A percentile compares a stretch with the other conserved stretches of the same genome.
These are phyloP conservation scores for Seriola aureovittata DNA, from an alignment of 2,113 vertebrate genomes.

Conservation along the genomic window DNA sequence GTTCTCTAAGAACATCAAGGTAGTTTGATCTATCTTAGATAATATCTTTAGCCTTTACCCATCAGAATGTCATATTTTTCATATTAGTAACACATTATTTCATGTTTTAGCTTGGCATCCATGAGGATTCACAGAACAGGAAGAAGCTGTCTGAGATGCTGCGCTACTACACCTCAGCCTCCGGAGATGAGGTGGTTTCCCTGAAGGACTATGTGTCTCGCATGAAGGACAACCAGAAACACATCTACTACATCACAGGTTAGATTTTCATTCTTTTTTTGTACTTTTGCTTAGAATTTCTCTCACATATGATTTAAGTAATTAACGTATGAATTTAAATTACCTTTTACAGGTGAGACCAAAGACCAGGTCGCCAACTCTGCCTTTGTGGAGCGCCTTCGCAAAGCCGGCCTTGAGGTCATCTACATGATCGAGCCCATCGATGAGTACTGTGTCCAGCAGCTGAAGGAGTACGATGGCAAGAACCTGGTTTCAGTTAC, in stretches of 20 bases:
- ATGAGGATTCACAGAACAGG: slow-evolving; percentile 96
- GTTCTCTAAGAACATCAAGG: slow-evolving; percentile 99
- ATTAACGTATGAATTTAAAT: not conserved
- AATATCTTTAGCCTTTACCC: not conserved
- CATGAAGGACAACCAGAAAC: slow-evolving; percentile 98
- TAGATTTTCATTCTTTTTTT: slow-evolving; percentile 9
- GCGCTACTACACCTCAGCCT: slow-evolving; percentile 94
- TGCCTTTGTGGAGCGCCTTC: slow-evolving; percentile 87
- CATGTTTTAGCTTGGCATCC: slow-evolving; percentile 93
- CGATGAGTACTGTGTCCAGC: slow-evolving; percentile 88
- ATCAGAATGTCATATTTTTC: not conserved
- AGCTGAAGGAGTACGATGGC: slow-evolving; percentile 88
- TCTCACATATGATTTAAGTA: not conserved
- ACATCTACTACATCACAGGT: slow-evolving; percentile 98
- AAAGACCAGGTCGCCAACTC: slow-evolving; percentile 89
- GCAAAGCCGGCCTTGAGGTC: slow-evolving; percentile 87
- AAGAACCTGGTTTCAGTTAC: slow-evolving; percentile 88
- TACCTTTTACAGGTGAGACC: slow-evolving; percentile 81
- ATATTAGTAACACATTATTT: slow-evolving; percentile 54
- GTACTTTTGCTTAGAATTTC: not conserved
- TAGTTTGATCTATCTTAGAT: slow-evolving; percentile 50
- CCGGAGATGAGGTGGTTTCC: slow-evolving; percentile 96
- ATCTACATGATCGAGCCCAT: slow-evolving; percentile 90
- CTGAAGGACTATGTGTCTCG: slow-evolving; percentile 96
- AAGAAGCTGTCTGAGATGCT: slow-evolving; percentile 95